A percentile compares a stretch with the other conserved stretches of the same genome.
phyloP scores from a whole-genome alignment of 2,888 invertebrate species.

The Eucriotettix oculatus region DNA sequence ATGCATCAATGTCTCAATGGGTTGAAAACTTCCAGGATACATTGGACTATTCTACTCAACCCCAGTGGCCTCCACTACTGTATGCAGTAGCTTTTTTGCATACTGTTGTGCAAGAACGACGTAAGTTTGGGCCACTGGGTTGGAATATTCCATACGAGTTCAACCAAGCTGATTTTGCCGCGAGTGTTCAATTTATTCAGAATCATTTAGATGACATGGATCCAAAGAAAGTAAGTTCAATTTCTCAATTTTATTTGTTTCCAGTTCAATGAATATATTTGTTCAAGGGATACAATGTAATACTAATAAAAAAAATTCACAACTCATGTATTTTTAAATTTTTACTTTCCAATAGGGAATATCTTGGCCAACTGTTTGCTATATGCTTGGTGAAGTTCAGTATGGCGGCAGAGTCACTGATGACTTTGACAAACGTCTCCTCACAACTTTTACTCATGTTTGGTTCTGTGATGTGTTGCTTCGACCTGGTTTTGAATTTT shows the following conservation, averaged over 20 bases:
- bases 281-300: neutral
- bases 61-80: constrained; percentile 85
- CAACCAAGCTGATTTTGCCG: constrained; percentile 90
- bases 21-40: constrained; percentile 42
- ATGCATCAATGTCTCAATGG: too few species aligned
- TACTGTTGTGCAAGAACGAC: constrained; percentile 84
- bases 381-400: constrained; percentile 84
- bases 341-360: constrained; percentile 43
- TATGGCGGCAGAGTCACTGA: constrained; percentile 88
- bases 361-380: constrained; percentile 93
- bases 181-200: constrained; percentile 89
- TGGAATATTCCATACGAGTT: constrained; percentile 98
- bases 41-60: constrained; percentile 76
- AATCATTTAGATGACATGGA: constrained; percentile 95
- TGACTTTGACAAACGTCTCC: constrained; percentile 85
- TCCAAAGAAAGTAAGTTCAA: constrained; percentile 53
- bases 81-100: constrained; percentile 92
- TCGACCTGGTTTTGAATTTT: constrained; percentile 80
- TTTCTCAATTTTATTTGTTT: too few species aligned
- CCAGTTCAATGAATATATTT: neutral
- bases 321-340: neutral
- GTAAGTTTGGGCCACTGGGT: constrained; percentile 91
- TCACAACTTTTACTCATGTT: constrained; percentile 84
- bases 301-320: neutral
- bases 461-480: constrained; percentile 90